These are phyloP conservation scores for Holotrichia oblita DNA, from an alignment of 1,140 invertebrate genomes.

Conservation along the genomic window DNA sequence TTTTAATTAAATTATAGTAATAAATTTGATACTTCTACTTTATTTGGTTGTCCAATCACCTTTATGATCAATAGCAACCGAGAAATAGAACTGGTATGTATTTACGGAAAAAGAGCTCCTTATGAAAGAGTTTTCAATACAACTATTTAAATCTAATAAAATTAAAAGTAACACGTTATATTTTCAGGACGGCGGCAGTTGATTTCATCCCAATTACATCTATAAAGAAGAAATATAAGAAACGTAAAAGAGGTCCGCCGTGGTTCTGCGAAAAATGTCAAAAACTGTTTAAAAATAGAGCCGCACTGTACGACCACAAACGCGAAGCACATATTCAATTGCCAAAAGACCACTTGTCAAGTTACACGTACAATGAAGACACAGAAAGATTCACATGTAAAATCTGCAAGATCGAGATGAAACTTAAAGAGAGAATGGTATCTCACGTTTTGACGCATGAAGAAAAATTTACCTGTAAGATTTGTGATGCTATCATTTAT, in stretches of 20 bases:
- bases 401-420: conserved; percentile 52
- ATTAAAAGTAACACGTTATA: background rate
- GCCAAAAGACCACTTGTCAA: conserved; percentile 43
- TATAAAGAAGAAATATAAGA: background rate
- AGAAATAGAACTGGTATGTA: too few species aligned
- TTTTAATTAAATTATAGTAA: too few species aligned
- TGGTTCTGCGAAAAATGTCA: conserved; percentile 51
- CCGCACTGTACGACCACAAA: conserved; percentile 22
- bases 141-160: too few species aligned
- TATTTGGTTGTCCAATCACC: too few species aligned
- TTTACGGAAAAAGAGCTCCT: too few species aligned
- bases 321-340: conserved; percentile 28
- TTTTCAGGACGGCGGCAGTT: background rate
- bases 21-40: too few species aligned
- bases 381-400: conserved; percentile 51
- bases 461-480: conserved; percentile 48
- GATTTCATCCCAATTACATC: background rate
- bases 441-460: conserved; percentile 52
- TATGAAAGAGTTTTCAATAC: too few species aligned
- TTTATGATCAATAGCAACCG: too few species aligned
- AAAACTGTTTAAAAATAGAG: conserved; percentile 40
- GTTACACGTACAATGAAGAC: conserved; percentile 49
- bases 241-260: conserved; percentile 45
- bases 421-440: conserved; percentile 50
- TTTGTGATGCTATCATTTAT: conserved; percentile 45